A percentile compares a stretch with the other conserved stretches of the same genome.
These are phyloP conservation scores for Tiliacea citrago DNA, from an alignment of 2,888 invertebrate genomes.

Conservation along the genomic window DNA sequence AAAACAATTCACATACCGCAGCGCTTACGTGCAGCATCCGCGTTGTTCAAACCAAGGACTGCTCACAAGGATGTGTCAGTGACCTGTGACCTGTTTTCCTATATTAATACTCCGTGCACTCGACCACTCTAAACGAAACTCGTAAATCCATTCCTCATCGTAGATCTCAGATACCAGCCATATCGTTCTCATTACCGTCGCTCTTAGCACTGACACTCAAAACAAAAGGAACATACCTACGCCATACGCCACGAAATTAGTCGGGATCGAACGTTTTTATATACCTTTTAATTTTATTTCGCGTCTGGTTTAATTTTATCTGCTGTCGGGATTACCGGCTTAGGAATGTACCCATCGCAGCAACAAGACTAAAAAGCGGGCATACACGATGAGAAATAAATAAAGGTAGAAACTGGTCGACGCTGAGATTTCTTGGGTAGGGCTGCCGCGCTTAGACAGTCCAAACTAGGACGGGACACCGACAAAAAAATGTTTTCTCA, in stretches of 20 bases:
- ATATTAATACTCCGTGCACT: constrained; percentile 50
- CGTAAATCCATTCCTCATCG: constrained; percentile 57
- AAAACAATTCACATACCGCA: constrained; percentile 33
- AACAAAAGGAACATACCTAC: constrained; percentile 74
- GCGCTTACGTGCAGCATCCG: constrained; percentile 41
- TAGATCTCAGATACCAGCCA: constrained; percentile 66
- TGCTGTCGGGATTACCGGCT: constrained; percentile 90
- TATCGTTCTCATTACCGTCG: constrained; percentile 62
- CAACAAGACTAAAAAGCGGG: constrained; percentile 88
- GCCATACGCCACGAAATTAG: constrained; percentile 89
- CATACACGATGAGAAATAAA: constrained; percentile 89
- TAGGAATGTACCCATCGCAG: constrained; percentile 89
- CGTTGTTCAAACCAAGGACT: constrained; percentile 44
- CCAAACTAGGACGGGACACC: constrained; percentile 59
- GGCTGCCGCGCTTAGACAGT: constrained; percentile 65
- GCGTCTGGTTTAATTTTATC: constrained; percentile 91
- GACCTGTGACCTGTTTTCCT: constrained; percentile 64
- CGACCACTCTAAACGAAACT: constrained; percentile 49
- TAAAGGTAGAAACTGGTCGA: constrained; percentile 87
- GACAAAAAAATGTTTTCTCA: constrained; percentile 68
- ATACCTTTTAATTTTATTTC: constrained; percentile 90
- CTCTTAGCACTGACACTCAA: constrained; percentile 61
- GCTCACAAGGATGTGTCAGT: constrained; percentile 58
- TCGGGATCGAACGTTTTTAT: constrained; percentile 87
- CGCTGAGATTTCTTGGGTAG: constrained; percentile 85